Evolutionary conservation across 2,797 vertebrate species (phyloP).

Genomic region (Galagoides demidoff): DNA sequence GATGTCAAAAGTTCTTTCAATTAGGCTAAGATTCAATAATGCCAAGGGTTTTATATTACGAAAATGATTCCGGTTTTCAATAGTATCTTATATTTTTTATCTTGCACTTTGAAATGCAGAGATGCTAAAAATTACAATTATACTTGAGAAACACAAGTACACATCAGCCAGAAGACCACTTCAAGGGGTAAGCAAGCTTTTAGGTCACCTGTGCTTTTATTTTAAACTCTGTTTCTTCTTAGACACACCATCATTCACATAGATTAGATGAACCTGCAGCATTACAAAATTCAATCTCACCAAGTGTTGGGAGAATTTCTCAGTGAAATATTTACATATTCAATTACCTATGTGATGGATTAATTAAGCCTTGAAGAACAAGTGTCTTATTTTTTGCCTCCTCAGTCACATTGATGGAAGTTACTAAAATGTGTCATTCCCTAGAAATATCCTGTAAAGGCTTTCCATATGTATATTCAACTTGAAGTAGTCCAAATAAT

Average conservation of each 20-base stretch:
- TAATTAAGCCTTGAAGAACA: conserved; percentile 61
- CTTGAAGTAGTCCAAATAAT: background rate
- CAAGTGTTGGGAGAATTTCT: background rate
- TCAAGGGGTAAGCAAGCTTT: background rate
- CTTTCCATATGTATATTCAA: background rate
- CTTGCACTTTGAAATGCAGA: conserved; percentile 10
- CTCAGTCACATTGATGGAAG: conserved; percentile 49
- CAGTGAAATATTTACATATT: conserved; percentile 60
- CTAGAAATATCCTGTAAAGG: conserved; percentile 30
- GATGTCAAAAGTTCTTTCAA: conserved; percentile 5
- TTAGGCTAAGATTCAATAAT: conserved; percentile 5
- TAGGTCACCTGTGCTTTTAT: conserved; percentile 27
- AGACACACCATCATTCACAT: background rate
- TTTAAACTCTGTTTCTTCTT: background rate
- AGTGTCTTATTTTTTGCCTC: conserved; percentile 19
- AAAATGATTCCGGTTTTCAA: background rate
- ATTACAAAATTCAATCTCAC: background rate
- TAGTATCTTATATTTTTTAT: background rate
- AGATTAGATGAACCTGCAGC: background rate
- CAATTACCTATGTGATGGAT: background rate
- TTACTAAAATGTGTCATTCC: conserved; percentile 35
- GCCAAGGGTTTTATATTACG: background rate
- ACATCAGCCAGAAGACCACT: conserved; percentile 32
- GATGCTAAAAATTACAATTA: background rate
- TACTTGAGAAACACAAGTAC: background rate